Evolutionary conservation across 2,888 invertebrate species (phyloP).

Genomic region (Sesia apiformis): DNA sequence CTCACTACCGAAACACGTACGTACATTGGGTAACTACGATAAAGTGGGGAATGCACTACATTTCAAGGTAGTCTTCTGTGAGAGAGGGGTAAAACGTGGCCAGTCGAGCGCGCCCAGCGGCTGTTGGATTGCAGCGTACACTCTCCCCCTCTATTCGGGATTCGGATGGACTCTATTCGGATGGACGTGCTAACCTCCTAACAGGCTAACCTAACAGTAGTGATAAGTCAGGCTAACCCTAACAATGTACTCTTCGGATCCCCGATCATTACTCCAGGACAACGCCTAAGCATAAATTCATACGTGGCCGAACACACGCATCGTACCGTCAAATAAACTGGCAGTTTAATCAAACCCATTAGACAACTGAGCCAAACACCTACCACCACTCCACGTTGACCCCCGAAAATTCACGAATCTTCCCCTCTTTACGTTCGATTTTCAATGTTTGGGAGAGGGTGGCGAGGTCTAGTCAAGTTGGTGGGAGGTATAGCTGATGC

Average conservation of each 20-base stretch:
- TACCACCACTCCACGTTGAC: conserved; percentile 36
- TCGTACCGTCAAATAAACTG: conserved; percentile 73
- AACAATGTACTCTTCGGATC: conserved; percentile 23
- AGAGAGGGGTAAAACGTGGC: too few species aligned
- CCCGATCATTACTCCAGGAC: conserved; percentile 36
- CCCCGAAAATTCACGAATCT: conserved; percentile 30
- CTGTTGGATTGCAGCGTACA: too few species aligned
- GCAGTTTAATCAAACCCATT: conserved; percentile 74
- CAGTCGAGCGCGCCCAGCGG: too few species aligned
- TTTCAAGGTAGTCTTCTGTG: too few species aligned
- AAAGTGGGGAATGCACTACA: too few species aligned
- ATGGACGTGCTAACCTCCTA: too few species aligned
- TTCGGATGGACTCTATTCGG: too few species aligned
- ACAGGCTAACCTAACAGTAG: background rate
- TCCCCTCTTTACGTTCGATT: conserved; percentile 22
- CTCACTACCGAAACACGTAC: too few species aligned
- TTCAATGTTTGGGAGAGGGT: conserved; percentile 16
- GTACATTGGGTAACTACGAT: too few species aligned
- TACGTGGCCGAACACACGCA: conserved; percentile 67
- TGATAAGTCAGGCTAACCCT: background rate
- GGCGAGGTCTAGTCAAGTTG: conserved; percentile 41
- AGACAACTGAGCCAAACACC: conserved; percentile 72
- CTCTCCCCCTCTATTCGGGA: too few species aligned
- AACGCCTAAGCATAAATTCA: conserved; percentile 69
- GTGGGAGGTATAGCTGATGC: conserved; percentile 64